These are phyloP conservation scores for Emydocephalus ijimae DNA, from an alignment of 2,113 vertebrate genomes.

Conservation along the genomic window DNA sequence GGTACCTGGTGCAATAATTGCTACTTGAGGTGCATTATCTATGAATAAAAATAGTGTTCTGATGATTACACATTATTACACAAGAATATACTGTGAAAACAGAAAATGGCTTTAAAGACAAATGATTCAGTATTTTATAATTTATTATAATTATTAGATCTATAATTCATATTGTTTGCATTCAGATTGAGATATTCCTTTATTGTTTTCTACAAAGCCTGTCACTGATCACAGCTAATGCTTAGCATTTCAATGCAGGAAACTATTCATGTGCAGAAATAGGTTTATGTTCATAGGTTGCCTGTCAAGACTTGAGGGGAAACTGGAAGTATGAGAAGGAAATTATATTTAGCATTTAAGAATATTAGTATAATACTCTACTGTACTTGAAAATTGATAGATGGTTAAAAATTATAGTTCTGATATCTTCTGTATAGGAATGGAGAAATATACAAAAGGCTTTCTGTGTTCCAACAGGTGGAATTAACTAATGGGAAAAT, in stretches of 20 bases:
- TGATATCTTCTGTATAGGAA: not conserved
- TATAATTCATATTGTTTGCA: conserved; percentile 32
- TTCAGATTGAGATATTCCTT: conserved; percentile 13
- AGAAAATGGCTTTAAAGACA: conserved; percentile 44
- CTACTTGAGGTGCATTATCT: conserved; percentile 88
- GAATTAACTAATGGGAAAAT: not conserved
- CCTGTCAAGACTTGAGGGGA: not conserved
- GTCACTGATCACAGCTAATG: not conserved
- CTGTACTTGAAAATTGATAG: not conserved
- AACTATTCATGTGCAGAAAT: not conserved
- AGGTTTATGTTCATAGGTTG: not conserved
- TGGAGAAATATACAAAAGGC: not conserved
- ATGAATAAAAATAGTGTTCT: conserved; percentile 70
- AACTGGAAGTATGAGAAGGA: not conserved
- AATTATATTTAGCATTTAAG: not conserved
- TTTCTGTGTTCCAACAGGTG: not conserved
- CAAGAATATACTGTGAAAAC: conserved; percentile 40
- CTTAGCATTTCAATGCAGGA: not conserved
- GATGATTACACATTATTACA: conserved; percentile 56
- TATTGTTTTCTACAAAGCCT: not conserved
- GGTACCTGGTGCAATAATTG: conserved; percentile 80
- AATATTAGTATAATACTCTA: not conserved
- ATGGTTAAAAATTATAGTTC: not conserved
- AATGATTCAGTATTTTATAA: conserved; percentile 3
- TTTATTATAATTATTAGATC: conserved; percentile 19